Percentiles rank a stretch among this genome's conserved stretches.
Conservation (phyloP, 2,888 invertebrate genomes). For the Cetonia aurata region DNA sequence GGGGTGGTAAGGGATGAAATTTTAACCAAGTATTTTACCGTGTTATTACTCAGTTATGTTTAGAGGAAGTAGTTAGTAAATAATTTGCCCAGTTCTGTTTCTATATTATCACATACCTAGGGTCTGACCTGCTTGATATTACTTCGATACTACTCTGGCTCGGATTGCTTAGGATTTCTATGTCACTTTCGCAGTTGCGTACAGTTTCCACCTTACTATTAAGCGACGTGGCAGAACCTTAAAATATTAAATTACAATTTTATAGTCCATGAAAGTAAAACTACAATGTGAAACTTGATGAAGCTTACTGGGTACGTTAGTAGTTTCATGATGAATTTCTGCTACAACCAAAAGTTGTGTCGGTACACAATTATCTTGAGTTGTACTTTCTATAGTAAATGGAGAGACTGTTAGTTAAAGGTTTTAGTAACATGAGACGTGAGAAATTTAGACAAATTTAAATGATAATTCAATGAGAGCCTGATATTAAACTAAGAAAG, state of each 20-base stretch:
- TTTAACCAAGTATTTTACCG: too few relatives aligned
- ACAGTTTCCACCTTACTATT: slow-evolving; percentile 37
- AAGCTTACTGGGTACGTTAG: slow-evolving; percentile 43
- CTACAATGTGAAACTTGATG: background rate
- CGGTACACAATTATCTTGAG: slow-evolving; percentile 32
- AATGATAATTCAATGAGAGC: too few relatives aligned
- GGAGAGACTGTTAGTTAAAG: slow-evolving; percentile 33
- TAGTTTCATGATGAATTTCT: slow-evolving; percentile 42
- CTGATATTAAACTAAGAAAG: too few relatives aligned
- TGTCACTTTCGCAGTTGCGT: slow-evolving; percentile 72
- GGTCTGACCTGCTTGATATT: slow-evolving; percentile 60
- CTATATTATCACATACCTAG: slow-evolving; percentile 37
- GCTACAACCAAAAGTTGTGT: slow-evolving; percentile 45
- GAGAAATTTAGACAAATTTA: slow-evolving; percentile 5
- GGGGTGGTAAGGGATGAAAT: too few relatives aligned
- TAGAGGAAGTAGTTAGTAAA: background rate
- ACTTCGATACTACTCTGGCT: slow-evolving; percentile 80
- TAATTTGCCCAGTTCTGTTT: background rate
- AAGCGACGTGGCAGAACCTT: slow-evolving; percentile 54
- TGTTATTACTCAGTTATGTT: too few relatives aligned
- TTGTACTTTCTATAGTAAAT: slow-evolving; percentile 39
- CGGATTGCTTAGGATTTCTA: slow-evolving; percentile 78
- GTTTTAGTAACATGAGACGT: background rate
- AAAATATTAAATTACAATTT: background rate
- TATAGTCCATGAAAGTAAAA: background rate